Evolutionary conservation across 1,140 invertebrate genomes (phyloP), one percentile per base, ranked within the genome.

Genomic region (Nephila pilipes): DNA sequence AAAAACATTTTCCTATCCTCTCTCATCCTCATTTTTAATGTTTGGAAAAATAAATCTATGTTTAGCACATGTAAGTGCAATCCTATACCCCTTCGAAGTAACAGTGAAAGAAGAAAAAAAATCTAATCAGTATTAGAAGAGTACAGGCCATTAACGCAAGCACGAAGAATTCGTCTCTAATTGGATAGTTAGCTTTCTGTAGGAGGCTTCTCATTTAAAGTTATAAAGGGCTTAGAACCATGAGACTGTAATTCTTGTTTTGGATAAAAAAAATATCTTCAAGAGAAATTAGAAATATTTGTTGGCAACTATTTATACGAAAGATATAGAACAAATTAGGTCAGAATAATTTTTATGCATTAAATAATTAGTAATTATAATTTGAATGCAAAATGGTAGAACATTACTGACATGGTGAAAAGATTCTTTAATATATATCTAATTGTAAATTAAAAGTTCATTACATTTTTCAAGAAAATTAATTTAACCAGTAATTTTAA

Each of bases 241-340:
- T 32, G 32, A 81, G 79, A 81, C 79, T 81, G 36, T 81, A 81
- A 81, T 81, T 81, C 79, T 81, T 81, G 79, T 81, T 81, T 18
- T 81, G 38, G 79, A 36, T 81, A 81, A n/a, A n/a, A n/a, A n/a
- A n/a, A n/a, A n/a, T n/a, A n/a, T 81, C 79, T 81, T 81, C n/a
- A n/a, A n/a, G 14, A 12, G 38, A 32, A n/a, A 81, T 81, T 81
- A 81, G 29, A 14, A n/a, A n/a, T 29, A 81, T 81, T 81, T 81
- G 79, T 81, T 36, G 79, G 79, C 25, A n/a, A 38, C 79, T 14
- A 38, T 46, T 81, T 20, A 8, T 14, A 14, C 79, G 38, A 16
- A 29, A n/a, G n/a, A 75, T 57, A 75, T 10, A 18, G 14, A 75
- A 46, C 79, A 81, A 81, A 81, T 38, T 81, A 81, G 79, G 38